Conservation (phyloP, 2,888 invertebrate species). For the Cabera pusaria region DNA sequence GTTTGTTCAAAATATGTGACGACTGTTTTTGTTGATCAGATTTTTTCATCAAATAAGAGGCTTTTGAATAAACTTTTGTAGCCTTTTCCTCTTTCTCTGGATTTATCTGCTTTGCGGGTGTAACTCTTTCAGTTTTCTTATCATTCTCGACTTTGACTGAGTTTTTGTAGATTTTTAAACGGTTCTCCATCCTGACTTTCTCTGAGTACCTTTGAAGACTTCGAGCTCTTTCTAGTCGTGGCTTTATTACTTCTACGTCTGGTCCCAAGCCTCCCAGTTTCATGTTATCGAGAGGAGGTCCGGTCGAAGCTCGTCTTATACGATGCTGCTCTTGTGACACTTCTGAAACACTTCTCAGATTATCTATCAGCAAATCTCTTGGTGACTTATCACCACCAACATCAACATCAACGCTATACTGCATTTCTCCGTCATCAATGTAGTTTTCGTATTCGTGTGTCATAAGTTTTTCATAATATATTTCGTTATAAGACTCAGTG, state of each 20-base stretch:
- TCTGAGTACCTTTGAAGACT: constrained; percentile 77
- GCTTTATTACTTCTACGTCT: constrained; percentile 68
- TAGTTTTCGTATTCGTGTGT: constrained; percentile 50
- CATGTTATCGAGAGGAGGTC: constrained; percentile 52
- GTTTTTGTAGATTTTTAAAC: constrained; percentile 69
- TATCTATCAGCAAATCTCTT: constrained; percentile 42
- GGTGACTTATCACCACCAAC: constrained; percentile 37
- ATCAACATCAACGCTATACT: constrained; percentile 38
- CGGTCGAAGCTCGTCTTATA: constrained; percentile 44
- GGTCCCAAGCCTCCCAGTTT: constrained; percentile 73
- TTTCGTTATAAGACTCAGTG: constrained; percentile 72
- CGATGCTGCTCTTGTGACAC: constrained; percentile 53
- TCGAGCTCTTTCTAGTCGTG: constrained; percentile 70
- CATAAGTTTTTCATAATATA: constrained; percentile 67
- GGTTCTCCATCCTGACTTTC: constrained; percentile 73
- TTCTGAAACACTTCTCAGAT: constrained; percentile 68
- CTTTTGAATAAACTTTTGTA: constrained; percentile 33
- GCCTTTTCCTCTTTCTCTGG: constrained; percentile 27
- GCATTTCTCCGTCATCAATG: constrained; percentile 50
- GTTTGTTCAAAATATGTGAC: constrained; percentile 36
- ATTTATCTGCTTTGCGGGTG: constrained; percentile 22
- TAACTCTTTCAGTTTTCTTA: constrained; percentile 40
- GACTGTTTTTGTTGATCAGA: constrained; percentile 41
- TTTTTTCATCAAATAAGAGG: constrained; percentile 66
- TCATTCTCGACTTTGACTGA: constrained; percentile 52